A percentile compares a stretch with the other conserved stretches of the same genome.
Conservation (phyloP, 2,113 vertebrate species). For the Beaufortia kweichowensis region DNA sequence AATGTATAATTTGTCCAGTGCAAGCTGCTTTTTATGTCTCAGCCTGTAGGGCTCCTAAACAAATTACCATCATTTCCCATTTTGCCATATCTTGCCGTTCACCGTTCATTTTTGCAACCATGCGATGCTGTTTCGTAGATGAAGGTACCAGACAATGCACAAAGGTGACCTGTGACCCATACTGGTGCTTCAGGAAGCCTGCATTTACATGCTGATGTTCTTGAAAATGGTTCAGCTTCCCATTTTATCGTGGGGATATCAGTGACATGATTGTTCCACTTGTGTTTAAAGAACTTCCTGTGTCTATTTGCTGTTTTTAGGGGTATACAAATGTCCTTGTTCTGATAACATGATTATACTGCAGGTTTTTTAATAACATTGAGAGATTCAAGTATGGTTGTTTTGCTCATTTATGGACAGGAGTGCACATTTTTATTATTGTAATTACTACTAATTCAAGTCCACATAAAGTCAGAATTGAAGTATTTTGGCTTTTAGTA, state of each 20-base stretch:
- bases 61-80: constrained; percentile 35
- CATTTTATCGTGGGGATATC: constrained; percentile 29
- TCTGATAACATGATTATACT: background rate
- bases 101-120: background rate
- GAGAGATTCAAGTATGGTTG: background rate
- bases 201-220: constrained; percentile 19
- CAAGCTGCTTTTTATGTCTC: constrained; percentile 13
- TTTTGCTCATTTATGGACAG: background rate
- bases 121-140: background rate
- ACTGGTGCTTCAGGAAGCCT: constrained; percentile 17
- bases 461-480: no score
- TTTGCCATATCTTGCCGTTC: constrained; percentile 19
- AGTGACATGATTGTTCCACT: constrained; percentile 17
- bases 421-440: background rate
- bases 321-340: background rate
- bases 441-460: no score
- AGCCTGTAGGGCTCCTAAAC: background rate
- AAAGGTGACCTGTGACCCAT: constrained; percentile 31
- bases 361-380: background rate
- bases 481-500: no score
- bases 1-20: background rate
- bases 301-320: background rate
- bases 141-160: constrained; percentile 25
- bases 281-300: constrained; percentile 7
- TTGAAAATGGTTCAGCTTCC: constrained; percentile 33